Evolutionary conservation across 2,888 invertebrate species (phyloP).

Genomic region (Aplocera efformata): DNA sequence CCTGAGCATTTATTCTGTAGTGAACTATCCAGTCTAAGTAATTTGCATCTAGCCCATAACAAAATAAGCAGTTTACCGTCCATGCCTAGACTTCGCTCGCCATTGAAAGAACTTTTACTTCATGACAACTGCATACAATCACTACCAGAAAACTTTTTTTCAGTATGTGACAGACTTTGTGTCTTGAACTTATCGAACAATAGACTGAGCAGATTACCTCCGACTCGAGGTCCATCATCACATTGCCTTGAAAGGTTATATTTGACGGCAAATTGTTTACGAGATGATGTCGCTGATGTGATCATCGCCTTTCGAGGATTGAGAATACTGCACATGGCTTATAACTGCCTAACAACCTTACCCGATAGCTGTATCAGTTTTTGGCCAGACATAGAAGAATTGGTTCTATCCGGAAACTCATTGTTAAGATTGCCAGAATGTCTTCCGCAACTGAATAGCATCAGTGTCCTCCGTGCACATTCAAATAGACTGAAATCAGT

Average conservation of each 20-base stretch:
- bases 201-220: slow-evolving; percentile 85
- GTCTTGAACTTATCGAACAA: slow-evolving; percentile 90
- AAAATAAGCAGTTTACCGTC: slow-evolving; percentile 87
- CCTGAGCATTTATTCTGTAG: slow-evolving; percentile 88
- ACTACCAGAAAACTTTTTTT: slow-evolving; percentile 88
- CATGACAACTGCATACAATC: slow-evolving; percentile 89
- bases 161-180: slow-evolving; percentile 82
- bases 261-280: slow-evolving; percentile 88
- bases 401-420: slow-evolving; percentile 90
- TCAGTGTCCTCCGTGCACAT: slow-evolving; percentile 89
- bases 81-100: slow-evolving; percentile 82
- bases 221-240: slow-evolving; percentile 81
- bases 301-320: slow-evolving; percentile 83
- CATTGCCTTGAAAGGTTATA: slow-evolving; percentile 83
- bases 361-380: slow-evolving; percentile 87
- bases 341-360: slow-evolving; percentile 87
- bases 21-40: slow-evolving; percentile 86
- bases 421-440: slow-evolving; percentile 88
- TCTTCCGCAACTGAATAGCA: slow-evolving; percentile 84
- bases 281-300: slow-evolving; percentile 84
- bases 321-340: slow-evolving; percentile 87
- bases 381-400: slow-evolving; percentile 90
- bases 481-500: slow-evolving; percentile 88
- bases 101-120: slow-evolving; percentile 85
- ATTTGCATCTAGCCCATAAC: slow-evolving; percentile 88